Conservation (phyloP, 2,888 invertebrate genomes). For the Mesorhabditis spiculigera region DNA sequence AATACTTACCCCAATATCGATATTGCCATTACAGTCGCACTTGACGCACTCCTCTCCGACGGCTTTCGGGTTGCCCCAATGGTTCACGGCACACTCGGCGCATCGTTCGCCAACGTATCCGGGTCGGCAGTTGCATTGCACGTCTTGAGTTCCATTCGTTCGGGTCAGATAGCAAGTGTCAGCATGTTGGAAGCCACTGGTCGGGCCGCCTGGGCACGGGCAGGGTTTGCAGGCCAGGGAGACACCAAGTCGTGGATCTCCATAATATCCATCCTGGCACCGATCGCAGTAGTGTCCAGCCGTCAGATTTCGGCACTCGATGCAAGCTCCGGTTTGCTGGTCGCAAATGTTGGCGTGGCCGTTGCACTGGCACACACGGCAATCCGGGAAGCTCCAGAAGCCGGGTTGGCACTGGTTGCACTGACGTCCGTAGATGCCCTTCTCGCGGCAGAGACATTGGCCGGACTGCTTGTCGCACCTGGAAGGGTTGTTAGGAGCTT, state of each 20-base stretch:
- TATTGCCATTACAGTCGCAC: constrained; percentile 89
- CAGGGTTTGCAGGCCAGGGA: constrained; percentile 89
- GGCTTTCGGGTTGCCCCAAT: constrained; percentile 78
- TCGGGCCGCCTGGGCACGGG: constrained; percentile 83
- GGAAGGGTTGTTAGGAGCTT: not conserved
- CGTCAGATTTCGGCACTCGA: constrained; percentile 80
- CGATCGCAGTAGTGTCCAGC: constrained; percentile 83
- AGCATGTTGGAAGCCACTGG: constrained; percentile 82
- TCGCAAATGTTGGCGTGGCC: constrained; percentile 93
- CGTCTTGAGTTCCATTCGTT: constrained; percentile 71
- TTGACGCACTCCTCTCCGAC: constrained; percentile 74
- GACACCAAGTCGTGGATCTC: constrained; percentile 81
- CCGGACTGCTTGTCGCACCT: constrained; percentile 75
- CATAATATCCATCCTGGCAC: constrained; percentile 87
- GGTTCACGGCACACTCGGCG: constrained; percentile 89
- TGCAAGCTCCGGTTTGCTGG: constrained; percentile 81
- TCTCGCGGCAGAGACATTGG: constrained; percentile 36
- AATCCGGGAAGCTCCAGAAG: constrained; percentile 94
- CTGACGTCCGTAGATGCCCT: constrained; percentile 85
- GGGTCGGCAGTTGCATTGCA: constrained; percentile 67
- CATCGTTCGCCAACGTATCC: constrained; percentile 70
- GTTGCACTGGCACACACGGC: constrained; percentile 86
- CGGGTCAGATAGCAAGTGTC: constrained; percentile 76
- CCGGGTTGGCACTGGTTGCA: constrained; percentile 94
- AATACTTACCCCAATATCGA: constrained; percentile 66